A percentile compares a stretch with the other conserved stretches of the same genome.
phyloP scores from a whole-genome alignment of 2,888 invertebrate genomes.

The Metallyticus violacea region DNA sequence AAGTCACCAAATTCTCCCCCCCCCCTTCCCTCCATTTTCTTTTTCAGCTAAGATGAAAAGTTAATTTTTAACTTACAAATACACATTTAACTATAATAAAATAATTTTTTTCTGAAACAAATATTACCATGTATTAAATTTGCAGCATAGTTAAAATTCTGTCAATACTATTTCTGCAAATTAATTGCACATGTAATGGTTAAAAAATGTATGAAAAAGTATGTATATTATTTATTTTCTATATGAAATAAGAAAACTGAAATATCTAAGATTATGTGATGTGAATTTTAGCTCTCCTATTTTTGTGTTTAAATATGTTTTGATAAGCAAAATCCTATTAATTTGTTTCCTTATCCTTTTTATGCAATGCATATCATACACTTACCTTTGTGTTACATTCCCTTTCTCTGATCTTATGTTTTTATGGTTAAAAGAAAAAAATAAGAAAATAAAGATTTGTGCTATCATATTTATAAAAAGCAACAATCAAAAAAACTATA shows the following conservation, averaged over 20 bases:
- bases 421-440: background rate
- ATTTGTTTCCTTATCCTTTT: background rate
- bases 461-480: background rate
- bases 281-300: background rate
- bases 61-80: background rate
- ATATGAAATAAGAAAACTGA: conserved; percentile 11
- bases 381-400: background rate
- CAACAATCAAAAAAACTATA: background rate
- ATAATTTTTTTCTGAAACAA: background rate
- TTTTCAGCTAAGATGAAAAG: background rate
- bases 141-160: background rate
- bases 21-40: background rate
- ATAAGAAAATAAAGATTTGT: background rate
- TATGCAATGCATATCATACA: background rate
- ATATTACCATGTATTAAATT: background rate
- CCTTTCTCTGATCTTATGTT: background rate
- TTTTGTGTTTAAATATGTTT: background rate
- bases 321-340: background rate
- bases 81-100: background rate
- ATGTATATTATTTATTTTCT: conserved; percentile 8
- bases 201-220: background rate
- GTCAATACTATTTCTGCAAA: background rate
- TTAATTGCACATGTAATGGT: background rate
- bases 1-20: background rate
- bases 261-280: conserved; percentile 5